Evolutionary conservation across 92 coral and sea anemone species (phyloP).

Genomic region (Bergia sp.): DNA sequence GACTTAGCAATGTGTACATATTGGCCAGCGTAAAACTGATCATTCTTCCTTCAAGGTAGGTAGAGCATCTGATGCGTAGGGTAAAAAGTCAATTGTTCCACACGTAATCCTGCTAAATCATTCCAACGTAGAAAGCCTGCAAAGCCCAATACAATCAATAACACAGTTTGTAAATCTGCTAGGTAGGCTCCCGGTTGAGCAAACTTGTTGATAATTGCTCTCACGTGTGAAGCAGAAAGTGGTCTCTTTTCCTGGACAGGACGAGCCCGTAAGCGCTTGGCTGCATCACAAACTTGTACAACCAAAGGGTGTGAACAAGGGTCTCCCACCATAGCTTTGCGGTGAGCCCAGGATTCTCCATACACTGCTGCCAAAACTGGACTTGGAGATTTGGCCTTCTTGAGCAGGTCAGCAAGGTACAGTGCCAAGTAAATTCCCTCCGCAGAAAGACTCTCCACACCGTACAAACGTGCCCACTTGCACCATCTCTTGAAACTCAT

Average conservation of each 20-base stretch:
- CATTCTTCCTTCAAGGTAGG: conserved; percentile 37
- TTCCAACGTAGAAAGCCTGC: conserved; percentile 57
- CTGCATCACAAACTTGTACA: conserved; percentile 48
- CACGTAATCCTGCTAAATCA: conserved; percentile 47
- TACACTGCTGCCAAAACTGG: conserved; percentile 50
- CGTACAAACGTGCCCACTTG: conserved; percentile 49
- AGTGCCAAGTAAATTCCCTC: conserved; percentile 45
- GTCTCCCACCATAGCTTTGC: conserved; percentile 44
- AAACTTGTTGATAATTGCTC: conserved; percentile 44
- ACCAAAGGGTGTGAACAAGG: conserved; percentile 43
- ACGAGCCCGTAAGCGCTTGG: conserved; percentile 50
- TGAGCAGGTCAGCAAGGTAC: conserved; percentile 49
- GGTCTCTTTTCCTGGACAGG: conserved; percentile 49
- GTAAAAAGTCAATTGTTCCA: conserved; percentile 34
- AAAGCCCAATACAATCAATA: conserved; percentile 56
- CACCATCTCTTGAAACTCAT: conserved; percentile 49
- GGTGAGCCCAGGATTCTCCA: conserved; percentile 55
- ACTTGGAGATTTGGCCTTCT: conserved; percentile 43
- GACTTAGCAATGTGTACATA: neutral
- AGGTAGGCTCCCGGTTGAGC: conserved; percentile 48
- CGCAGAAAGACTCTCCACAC: conserved; percentile 37
- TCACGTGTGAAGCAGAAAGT: conserved; percentile 43
- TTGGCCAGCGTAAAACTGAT: conserved; percentile 49
- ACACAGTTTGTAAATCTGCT: conserved; percentile 49
- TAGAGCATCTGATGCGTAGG: conserved; percentile 39